A percentile compares a stretch with the other conserved stretches of the same genome.
Conservation (phyloP, 2,113 vertebrate genomes). For the Stictonetta naevosa region DNA sequence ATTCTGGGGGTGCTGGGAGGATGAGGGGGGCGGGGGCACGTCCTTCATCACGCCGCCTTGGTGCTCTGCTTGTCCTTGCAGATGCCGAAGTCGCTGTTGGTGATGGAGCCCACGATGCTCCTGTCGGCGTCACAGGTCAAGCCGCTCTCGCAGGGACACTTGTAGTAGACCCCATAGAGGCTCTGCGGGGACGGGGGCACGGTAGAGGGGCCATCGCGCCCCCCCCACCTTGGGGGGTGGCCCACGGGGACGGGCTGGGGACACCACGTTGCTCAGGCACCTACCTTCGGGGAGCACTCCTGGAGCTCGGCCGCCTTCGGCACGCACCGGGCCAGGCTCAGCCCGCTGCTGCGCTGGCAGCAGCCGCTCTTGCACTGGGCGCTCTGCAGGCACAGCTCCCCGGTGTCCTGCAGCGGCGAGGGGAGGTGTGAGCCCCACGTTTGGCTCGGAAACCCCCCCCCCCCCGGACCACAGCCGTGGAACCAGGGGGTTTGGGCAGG, state of each 20-base stretch:
- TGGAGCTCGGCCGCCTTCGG: conserved; percentile 68
- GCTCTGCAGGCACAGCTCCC: conserved; percentile 81
- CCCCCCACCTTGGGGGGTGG: background rate
- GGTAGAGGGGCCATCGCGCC: accelerated
- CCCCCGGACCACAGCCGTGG: accelerated
- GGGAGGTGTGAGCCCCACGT: accelerated
- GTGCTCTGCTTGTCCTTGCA: conserved; percentile 63
- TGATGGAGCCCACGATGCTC: conserved; percentile 78
- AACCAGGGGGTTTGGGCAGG: background rate
- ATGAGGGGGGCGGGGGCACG: too few relatives aligned
- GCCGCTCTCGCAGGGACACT: conserved; percentile 82
- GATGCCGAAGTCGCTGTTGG: conserved; percentile 77
- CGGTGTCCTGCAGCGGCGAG: conserved; percentile 31
- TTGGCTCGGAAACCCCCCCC: background rate
- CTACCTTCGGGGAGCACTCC: conserved; percentile 75
- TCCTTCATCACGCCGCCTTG: accelerated
- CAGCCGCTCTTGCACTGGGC: conserved; percentile 81
- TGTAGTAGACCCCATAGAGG: conserved; percentile 78
- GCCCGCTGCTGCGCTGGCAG: background rate
- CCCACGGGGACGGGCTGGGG: background rate
- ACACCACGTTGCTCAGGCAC: background rate
- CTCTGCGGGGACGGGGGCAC: conserved; percentile 50
- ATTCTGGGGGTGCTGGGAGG: accelerated
- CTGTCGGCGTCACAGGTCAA: conserved; percentile 73
- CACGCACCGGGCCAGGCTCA: conserved; percentile 77